Evolutionary conservation across 1,140 invertebrate genomes (phyloP).

Genomic region (Temnothorax longispinosus): DNA sequence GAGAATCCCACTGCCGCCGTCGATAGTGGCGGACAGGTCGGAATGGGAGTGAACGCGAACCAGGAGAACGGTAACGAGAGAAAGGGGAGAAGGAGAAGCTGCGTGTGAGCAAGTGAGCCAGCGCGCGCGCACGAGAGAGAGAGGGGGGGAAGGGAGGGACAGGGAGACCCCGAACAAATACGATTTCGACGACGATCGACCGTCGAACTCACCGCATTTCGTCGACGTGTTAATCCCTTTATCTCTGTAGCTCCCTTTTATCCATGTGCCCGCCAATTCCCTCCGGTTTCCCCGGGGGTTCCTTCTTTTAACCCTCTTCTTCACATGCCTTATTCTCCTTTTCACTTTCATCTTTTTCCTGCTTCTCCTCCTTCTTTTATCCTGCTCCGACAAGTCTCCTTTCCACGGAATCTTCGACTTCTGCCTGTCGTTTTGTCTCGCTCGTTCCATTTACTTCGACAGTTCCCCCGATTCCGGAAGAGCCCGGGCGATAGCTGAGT

Average conservation of each 20-base stretch:
- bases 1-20: not conserved
- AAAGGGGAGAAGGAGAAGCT: not conserved
- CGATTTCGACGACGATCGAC: constrained; percentile 56
- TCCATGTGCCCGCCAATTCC: constrained; percentile 31
- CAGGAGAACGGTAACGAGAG: constrained; percentile 15
- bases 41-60: not conserved
- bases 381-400: not conserved
- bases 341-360: not conserved
- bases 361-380: not conserved
- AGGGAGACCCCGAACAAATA: constrained; percentile 44
- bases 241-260: constrained; percentile 55
- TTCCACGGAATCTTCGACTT: constrained; percentile 22
- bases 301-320: not conserved
- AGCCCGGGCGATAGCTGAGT: not conserved
- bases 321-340: not conserved
- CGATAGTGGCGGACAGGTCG: not conserved
- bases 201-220: constrained; percentile 54
- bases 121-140: too few species aligned
- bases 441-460: constrained; percentile 46
- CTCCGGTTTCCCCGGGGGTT: constrained; percentile 7
- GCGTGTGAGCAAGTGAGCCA: too few species aligned
- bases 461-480: not conserved
- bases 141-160: not conserved
- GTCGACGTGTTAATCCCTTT: constrained; percentile 66
- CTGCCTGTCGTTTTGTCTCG: constrained; percentile 38